Percentiles rank a stretch among this genome's conserved stretches.
Evolutionary conservation across 1,140 invertebrate species (phyloP).

Genomic region (Galleria mellonella): DNA sequence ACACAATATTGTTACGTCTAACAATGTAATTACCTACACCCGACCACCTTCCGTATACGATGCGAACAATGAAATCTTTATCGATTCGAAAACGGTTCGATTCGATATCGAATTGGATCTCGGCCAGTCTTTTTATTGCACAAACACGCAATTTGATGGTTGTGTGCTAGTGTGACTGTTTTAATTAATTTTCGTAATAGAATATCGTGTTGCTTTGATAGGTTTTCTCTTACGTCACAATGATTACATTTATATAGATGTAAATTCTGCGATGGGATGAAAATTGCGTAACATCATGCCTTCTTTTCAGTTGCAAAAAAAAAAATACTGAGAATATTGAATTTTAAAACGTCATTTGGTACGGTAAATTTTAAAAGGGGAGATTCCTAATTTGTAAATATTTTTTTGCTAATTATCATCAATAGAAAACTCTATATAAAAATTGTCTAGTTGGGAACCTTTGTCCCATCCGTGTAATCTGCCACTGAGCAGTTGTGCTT

Average conservation of each 20-base stretch:
- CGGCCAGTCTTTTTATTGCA: conserved; percentile 55
- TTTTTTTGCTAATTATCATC: too few species aligned
- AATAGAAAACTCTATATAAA: too few species aligned
- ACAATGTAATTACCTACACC: conserved; percentile 44
- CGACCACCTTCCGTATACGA: conserved; percentile 55
- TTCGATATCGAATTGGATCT: conserved; percentile 45
- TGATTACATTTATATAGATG: conserved; percentile 1
- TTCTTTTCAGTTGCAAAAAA: too few species aligned
- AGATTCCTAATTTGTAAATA: too few species aligned
- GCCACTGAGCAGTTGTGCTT: too few species aligned
- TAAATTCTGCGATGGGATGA: too few species aligned
- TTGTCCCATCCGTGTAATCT: too few species aligned
- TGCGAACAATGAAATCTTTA: conserved; percentile 58
- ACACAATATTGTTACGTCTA: conserved; percentile 60
- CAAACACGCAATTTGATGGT: conserved; percentile 50
- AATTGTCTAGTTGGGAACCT: too few species aligned
- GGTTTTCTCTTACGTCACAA: conserved; percentile 2
- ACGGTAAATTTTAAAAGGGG: too few species aligned
- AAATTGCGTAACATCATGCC: too few species aligned
- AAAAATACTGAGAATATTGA: too few species aligned
- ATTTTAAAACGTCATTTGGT: too few species aligned
- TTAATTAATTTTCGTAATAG: conserved; percentile 9
- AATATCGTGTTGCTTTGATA: conserved; percentile 3
- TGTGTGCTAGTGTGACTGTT: not conserved
- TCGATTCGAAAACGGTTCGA: conserved; percentile 46